Evolutionary conservation across 2,888 invertebrate species (phyloP), one percentile per base, ranked within the genome.

Genomic region (Apodemia hepburni): DNA sequence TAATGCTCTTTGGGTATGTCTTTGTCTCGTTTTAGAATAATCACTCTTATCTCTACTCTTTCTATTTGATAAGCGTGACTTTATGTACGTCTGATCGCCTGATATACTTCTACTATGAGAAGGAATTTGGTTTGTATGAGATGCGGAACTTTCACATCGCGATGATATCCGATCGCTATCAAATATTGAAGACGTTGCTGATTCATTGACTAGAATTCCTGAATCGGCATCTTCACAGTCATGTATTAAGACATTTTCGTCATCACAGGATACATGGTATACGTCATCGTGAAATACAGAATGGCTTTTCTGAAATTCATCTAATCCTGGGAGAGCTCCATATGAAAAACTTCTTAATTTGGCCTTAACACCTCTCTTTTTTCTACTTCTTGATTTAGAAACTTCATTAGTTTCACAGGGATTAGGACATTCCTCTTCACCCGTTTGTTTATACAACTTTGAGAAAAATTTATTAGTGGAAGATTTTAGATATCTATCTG

Each of bases 141-240:
- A 92, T 54, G 91, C 87, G 22, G 92, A 92, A 75, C 92, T 92
- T 73, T 92, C 92, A 73, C 92, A 92, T 0, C 92, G 82, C 38
- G 92, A 88, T 8, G 92, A 88, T 80, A 91, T 85, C 75, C 92
- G 85, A 70, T 92, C 92, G 75, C 92, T 92, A 64, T 93, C 93
- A 67, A 94, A 92, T 66, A 95, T 88, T 1, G 95, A 94, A 64
- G 94, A 94, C 60, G 93, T 94, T 9, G 94, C 94, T 1, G 95
- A 95, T 76, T 95, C 95, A 75, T 94, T 95, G 72, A 95, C 94
- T 76, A 95, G 88, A 71, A 96, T 96, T 49, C 96, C 95, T 35
- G 95, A 95, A 80, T 96, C 96, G 65, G 94, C 94, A 81, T 96
- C 95, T 76, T 95, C 95, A 70, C 93, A 92, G 72, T 93, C 94